Evolutionary conservation across 2,888 invertebrate species (phyloP), one percentile per base, ranked within the genome.

Genomic region (Eupsilia transversa): DNA sequence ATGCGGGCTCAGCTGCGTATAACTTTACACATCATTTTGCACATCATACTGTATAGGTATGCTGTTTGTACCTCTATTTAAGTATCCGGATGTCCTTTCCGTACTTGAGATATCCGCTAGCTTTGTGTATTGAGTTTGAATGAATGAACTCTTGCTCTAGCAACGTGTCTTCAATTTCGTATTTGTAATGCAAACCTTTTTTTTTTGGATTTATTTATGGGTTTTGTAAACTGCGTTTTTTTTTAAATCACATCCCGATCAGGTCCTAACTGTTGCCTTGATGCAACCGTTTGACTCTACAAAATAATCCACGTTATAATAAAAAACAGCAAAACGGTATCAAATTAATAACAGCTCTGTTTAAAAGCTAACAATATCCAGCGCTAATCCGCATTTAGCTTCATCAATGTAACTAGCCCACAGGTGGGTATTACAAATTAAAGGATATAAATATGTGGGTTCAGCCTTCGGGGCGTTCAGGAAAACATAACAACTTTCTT

Each of bases 1-100:
- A 96, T 96, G 96, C 96, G 96, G 96, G 96, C 92, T 92, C 95
- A 95, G 95, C 95, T 95, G 95, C 93, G 86, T 79, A 76, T 76
- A 87, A 85, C 66, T 82, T 85, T 75, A 77, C 87, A 85, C 85
- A 88, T 79, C 84, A 86, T 92, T 93, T 92, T 87, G 93, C 93
- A 91, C 90, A 88, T 87, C 80, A 74, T 59, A 59, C 65, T 72
- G 67, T 73, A 78, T 79, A 82, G 73, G 75, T 80, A 84, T 71
- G 83, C 73, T 80, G 70, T 80, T 82, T 85, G 80, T 80, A 85
- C 79, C 80, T 85, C 74, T 84, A 82, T 79, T 79, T 87, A 86
- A 81, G 77, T 79, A 79, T 87, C 89, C 93, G 94, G 93, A 94
- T 92, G 91, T 88, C 83, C 90, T 91, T 90, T 88, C 86, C 87